A percentile compares a stretch with the other conserved stretches of the same genome.
These are phyloP conservation scores for Oscheius sp. DNA, from an alignment of 2,888 invertebrate species.

Conservation along the genomic window DNA sequence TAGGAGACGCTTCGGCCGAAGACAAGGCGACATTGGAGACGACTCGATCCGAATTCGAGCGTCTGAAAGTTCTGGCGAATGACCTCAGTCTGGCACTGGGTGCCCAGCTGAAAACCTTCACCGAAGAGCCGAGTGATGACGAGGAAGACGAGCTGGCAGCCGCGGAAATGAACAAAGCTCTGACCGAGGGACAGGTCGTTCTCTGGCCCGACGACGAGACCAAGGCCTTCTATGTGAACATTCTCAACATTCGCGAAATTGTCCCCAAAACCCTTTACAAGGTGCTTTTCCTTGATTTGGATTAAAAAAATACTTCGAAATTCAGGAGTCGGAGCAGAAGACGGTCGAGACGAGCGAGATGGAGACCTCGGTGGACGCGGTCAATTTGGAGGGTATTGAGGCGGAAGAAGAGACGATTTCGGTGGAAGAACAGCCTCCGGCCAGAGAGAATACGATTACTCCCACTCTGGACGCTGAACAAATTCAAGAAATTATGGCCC, in stretches of 20 bases:
- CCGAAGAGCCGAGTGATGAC: conserved; percentile 70
- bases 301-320: neutral
- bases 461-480: conserved; percentile 26
- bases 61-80: conserved; percentile 74
- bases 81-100: conserved; percentile 57
- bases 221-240: conserved; percentile 60
- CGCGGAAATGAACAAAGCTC: conserved; percentile 56
- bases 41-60: conserved; percentile 79
- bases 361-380: conserved; percentile 46
- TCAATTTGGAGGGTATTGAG: conserved; percentile 49
- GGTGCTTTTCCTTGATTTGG: conserved; percentile 19
- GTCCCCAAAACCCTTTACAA: conserved; percentile 57
- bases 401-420: neutral
- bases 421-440: conserved; percentile 1
- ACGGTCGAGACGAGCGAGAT: conserved; percentile 43
- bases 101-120: conserved; percentile 53
- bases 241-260: conserved; percentile 53
- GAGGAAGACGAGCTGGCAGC: conserved; percentile 66
- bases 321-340: conserved; percentile 46
- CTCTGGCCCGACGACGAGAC: conserved; percentile 69
- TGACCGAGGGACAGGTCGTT: conserved; percentile 59
- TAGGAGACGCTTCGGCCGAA: conserved; percentile 69
- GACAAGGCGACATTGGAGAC: conserved; percentile 80
- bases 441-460: conserved; percentile 4
- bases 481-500: conserved; percentile 30